Evolutionary conservation across 2,797 vertebrate species (phyloP).

Genomic region (Rousettus madagascariensis): DNA sequence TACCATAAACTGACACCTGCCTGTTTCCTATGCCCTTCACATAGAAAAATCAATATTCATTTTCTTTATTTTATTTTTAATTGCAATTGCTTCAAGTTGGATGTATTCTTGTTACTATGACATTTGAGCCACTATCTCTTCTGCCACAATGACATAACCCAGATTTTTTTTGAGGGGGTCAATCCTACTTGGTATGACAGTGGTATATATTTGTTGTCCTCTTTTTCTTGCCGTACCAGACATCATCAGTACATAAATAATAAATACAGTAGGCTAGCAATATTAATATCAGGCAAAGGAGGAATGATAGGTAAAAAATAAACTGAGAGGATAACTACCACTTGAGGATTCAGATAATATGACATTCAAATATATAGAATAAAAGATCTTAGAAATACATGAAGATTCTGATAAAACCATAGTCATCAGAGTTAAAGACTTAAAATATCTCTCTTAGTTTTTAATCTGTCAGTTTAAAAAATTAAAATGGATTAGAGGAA

Average conservation of each 20-base stretch:
- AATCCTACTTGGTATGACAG: not conserved
- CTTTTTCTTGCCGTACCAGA: not conserved
- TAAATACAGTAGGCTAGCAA: not conserved
- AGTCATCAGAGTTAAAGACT: not conserved
- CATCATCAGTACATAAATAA: not conserved
- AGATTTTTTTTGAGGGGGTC: not conserved
- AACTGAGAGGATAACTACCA: not conserved
- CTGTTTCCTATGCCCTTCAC: not conserved
- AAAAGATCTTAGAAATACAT: not conserved
- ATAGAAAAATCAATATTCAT: not conserved
- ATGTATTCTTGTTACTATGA: not conserved
- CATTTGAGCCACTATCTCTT: not conserved
- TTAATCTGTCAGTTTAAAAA: not conserved
- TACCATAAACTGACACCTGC: not conserved
- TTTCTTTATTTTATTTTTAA: conserved; percentile 15
- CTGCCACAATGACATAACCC: not conserved
- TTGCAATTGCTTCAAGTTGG: not conserved
- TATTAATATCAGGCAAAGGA: not conserved
- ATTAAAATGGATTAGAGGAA: not conserved
- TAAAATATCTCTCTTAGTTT: not conserved
- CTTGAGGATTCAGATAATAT: not conserved
- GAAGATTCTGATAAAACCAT: not conserved
- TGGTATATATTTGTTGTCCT: not conserved
- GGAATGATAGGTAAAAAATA: not conserved
- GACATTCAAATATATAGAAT: not conserved